Percentiles rank a stretch among this genome's conserved stretches.
Evolutionary conservation across 1,140 invertebrate genomes (phyloP).

Genomic region (Hylyphantes graminicola): DNA sequence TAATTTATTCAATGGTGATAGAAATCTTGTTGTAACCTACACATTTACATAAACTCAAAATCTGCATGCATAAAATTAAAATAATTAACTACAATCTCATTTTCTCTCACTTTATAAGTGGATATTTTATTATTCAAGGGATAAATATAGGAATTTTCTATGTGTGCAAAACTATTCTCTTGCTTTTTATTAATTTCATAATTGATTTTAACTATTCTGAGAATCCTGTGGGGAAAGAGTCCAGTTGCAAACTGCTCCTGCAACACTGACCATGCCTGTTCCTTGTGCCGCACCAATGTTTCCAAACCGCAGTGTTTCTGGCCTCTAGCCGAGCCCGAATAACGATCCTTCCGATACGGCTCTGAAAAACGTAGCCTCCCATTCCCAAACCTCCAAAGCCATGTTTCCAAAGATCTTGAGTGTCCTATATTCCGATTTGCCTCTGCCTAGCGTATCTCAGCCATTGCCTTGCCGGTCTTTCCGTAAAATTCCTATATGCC

Average conservation of each 20-base stretch:
- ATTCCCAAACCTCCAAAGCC: constrained; percentile 47
- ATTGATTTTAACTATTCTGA: constrained; percentile 60
- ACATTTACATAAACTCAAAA: no score
- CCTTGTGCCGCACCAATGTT: constrained; percentile 47
- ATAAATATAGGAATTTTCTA: constrained; percentile 20
- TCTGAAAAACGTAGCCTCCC: constrained; percentile 52
- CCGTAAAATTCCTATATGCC: constrained; percentile 50
- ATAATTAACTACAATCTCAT: no score
- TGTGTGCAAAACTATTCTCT: constrained; percentile 32
- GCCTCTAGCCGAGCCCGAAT: constrained; percentile 35
- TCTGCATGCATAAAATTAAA: no score
- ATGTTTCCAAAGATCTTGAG: constrained; percentile 51
- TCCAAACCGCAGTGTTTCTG: constrained; percentile 35
- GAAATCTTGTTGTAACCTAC: no score
- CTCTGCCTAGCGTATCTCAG: constrained; percentile 34
- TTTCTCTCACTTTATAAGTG: no score
- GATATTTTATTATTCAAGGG: background rate
- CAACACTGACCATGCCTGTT: constrained; percentile 39
- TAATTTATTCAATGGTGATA: no score
- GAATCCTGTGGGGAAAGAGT: constrained; percentile 37
- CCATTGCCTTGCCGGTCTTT: constrained; percentile 54
- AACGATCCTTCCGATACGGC: constrained; percentile 40
- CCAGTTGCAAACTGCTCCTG: constrained; percentile 49
- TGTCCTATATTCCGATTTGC: constrained; percentile 49
- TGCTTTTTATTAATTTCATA: constrained; percentile 44